These are phyloP conservation scores for Dolomedes plantarius DNA, from an alignment of 2,888 invertebrate species.

Conservation along the genomic window DNA sequence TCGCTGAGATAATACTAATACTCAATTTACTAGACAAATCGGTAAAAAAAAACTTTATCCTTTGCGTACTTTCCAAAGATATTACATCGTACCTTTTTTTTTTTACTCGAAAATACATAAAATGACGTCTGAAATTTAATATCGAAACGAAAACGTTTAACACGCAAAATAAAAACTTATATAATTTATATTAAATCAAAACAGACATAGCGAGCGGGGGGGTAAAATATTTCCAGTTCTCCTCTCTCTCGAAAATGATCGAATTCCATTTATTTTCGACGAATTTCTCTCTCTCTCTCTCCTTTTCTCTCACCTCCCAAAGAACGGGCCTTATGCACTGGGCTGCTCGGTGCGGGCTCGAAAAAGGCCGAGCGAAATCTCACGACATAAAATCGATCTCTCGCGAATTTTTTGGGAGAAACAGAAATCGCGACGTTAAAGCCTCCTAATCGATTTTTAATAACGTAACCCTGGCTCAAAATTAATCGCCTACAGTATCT, in stretches of 20 bases:
- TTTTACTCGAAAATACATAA: no score
- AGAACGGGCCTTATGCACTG: neutral
- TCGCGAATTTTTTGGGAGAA: neutral
- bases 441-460: conserved; percentile 7
- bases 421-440: neutral
- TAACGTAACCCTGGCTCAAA: conserved; percentile 3
- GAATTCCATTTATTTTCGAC: conserved; percentile 1
- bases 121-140: no score
- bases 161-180: no score
- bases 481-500: conserved; percentile 19
- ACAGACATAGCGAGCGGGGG: no score
- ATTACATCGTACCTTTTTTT: no score
- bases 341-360: neutral
- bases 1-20: no score
- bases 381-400: neutral
- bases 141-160: no score
- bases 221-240: neutral
- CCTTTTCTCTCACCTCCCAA: neutral
- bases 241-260: neutral
- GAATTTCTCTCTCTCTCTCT: neutral
- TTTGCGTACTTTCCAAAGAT: no score
- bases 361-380: neutral
- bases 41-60: no score
- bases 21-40: no score
- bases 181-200: no score